These are phyloP conservation scores for Hestina assimilis DNA, from an alignment of 1,140 invertebrate genomes.

Conservation along the genomic window DNA sequence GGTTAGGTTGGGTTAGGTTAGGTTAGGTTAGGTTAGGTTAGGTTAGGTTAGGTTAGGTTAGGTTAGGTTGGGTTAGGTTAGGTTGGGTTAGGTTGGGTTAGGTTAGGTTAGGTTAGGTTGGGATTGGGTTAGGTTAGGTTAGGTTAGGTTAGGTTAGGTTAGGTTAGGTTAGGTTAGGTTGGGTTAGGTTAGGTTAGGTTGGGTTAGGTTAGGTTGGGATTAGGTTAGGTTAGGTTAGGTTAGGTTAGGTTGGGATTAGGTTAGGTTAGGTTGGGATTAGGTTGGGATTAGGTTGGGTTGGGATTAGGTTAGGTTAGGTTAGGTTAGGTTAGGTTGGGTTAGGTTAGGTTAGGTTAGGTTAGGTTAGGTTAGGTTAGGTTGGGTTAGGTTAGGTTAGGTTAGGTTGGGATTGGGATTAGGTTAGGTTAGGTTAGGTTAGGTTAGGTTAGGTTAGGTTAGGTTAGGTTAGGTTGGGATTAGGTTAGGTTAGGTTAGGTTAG, in stretches of 20 bases:
- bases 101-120: too few relatives aligned
- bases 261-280: too few relatives aligned
- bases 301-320: too few relatives aligned
- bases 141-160: slow-evolving; percentile 4
- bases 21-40: slow-evolving; percentile 4
- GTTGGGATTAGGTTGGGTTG: too few relatives aligned
- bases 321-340: slow-evolving; percentile 3
- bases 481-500: slow-evolving; percentile 10
- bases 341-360: slow-evolving; percentile 4
- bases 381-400: slow-evolving; percentile 2
- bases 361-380: slow-evolving; percentile 4
- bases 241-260: too few relatives aligned
- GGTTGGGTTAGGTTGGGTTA: slow-evolving; percentile 1
- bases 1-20: slow-evolving; percentile 3
- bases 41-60: slow-evolving; percentile 4
- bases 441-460: slow-evolving; percentile 5
- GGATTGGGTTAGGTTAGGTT: slow-evolving; percentile 2
- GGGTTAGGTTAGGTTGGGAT: too few relatives aligned
- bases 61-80: slow-evolving; percentile 3
- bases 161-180: slow-evolving; percentile 4
- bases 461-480: too few relatives aligned
- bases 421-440: slow-evolving; percentile 4
- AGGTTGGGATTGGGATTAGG: too few relatives aligned
- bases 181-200: slow-evolving; percentile 3
- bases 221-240: slow-evolving; percentile 4